Base-by-base conservation (phyloP, 1,140 invertebrate species). In the Cherax destructor region DNA sequence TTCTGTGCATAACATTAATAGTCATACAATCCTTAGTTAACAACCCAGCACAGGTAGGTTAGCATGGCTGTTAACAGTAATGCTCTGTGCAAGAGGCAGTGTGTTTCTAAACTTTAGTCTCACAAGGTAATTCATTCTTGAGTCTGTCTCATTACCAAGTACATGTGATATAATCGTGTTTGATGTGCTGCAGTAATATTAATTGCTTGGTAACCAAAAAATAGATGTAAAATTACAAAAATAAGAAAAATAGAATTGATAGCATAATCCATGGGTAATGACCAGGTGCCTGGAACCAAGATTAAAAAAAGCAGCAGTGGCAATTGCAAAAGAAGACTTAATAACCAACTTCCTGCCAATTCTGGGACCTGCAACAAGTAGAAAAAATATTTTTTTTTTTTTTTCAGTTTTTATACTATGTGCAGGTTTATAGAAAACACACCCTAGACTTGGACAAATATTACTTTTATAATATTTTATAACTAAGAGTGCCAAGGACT, bases 271-370 rank as follows among this genome's bases (percentile, higher is more conserved):
- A 96, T 95, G 1, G 96, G 95, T 50, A 96, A 95, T 83, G 96
- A 95, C 81, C 95, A 93, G 80, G 96, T 95, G 93, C 96, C 95
- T 56, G 96, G 95, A 94, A 97, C 97, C 24, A 97, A 95, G 49
- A 97, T 93, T 21, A 98, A 95, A 89, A 97, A 97, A 56, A 96
- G 94, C n/a, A n/a, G 96, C 10, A 98, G 94, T 24, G 98, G 98
- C 92, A 98, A 94, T 94, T 98, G 97, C 86, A 99, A 95, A 6
- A 99, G 94, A 5, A 97, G 94, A 1, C 97, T 98, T 86, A 98
- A 95, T 93, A 98, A 96, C 96, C 98, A 97, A 94, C 98, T 98
- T 83, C 97, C 97, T 61, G 97, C 97, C 92, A 99, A 94, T 94
- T 98, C 97, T 87, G 98, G 97, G 93, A 98, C 97, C 97, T 98